Conservation (phyloP, 2,797 vertebrate genomes). For the Hapalemur alaotrensis region DNA sequence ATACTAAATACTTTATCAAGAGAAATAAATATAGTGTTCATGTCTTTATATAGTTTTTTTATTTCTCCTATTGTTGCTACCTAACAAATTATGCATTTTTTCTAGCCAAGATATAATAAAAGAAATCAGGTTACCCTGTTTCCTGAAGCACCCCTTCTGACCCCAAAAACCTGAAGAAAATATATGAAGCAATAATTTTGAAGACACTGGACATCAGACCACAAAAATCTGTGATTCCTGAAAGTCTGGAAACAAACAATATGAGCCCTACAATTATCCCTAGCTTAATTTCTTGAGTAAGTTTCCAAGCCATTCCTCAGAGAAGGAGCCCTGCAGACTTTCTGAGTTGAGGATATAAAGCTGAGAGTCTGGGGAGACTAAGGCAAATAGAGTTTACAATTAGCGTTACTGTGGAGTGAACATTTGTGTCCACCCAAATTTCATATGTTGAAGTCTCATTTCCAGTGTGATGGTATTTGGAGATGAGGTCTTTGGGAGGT, state of each 20-base stretch:
- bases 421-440: not conserved
- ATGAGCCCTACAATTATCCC: not conserved
- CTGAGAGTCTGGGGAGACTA: not conserved
- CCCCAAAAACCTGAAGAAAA: not conserved
- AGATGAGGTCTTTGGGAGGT: not conserved
- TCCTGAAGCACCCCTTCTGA: not conserved
- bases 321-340: not conserved
- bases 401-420: not conserved
- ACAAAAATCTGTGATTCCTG: not conserved
- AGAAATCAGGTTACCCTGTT: not conserved
- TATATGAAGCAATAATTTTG: not conserved
- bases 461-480: not conserved
- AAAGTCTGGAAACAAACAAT: not conserved
- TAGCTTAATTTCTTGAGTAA: not conserved
- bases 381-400: not conserved
- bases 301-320: not conserved
- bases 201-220: not conserved
- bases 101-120: not conserved
- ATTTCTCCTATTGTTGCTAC: not conserved
- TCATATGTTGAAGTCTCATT: not conserved
- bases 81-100: not conserved
- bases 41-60: not conserved
- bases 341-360: not conserved
- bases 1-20: not conserved
- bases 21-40: not conserved